Evolutionary conservation across 1,140 invertebrate species (phyloP), one percentile per base, ranked within the genome.

Genomic region (Bombus ignitus): DNA sequence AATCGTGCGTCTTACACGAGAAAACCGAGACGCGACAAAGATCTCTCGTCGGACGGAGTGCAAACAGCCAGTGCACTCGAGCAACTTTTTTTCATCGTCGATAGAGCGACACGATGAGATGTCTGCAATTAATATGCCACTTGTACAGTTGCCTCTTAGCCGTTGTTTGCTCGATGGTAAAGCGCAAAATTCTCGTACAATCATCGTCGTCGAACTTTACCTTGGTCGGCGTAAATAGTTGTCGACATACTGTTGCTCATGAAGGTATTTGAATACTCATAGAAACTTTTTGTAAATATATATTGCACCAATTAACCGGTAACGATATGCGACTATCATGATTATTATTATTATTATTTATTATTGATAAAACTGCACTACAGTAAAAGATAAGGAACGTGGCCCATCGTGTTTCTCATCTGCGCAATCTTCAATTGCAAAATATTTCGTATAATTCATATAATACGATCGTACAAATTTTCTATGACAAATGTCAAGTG

Each of bases 111-210:
- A 57, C 78, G 75, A 44, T n/a, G 86, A 79, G 35, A 89, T 86
- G 84, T 81, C 84, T 83, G 84, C 83, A 72, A 89, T 89, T 89
- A 89, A 83, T 89, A 89, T 28, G 44, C 81, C 84, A 71, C 84
- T 87, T 81, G 18, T 32, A 79, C 65, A 47, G 44, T 18, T 18
- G 57, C 88, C 87, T 81, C 80, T 87, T 72, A 80, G 81, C 42
- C 76, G 84, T 53, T 89, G 66, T 87, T 89, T 83, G 72, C 83
- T 39, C 66, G 75, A 44, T 28, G 13, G 42, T 35, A 22, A 75
- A 65, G 39, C 42, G 35, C 32, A 66, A 37, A 76, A 39, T 74
- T 44, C 32, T 39, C 10, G 57, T 32, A 25, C 42, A 44, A 73
- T 73, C 42, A 68, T 79, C 75, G n/a, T 42, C 28, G 35, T 5